Conservation (phyloP, 2,113 vertebrate species). For the Myiopsitta monachus region DNA sequence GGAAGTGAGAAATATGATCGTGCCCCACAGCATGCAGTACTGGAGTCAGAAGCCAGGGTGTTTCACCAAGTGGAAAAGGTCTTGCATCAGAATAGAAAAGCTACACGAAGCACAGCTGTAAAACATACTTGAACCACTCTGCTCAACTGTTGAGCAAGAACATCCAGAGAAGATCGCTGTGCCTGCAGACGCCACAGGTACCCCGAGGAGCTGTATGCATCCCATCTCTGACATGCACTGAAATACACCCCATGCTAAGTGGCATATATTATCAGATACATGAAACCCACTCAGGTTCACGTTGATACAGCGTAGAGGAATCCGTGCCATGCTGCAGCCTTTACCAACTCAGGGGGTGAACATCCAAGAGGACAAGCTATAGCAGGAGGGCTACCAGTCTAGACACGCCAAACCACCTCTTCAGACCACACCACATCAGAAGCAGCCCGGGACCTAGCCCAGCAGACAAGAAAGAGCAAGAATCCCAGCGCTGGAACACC, state of each 20-base stretch:
- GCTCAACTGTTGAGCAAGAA: neutral
- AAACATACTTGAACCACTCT: neutral
- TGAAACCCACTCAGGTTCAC: fast-evolving
- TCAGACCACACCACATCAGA: neutral
- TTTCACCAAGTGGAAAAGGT: neutral
- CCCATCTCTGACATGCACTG: too few relatives aligned
- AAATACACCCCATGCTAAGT: neutral
- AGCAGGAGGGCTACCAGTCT: neutral
- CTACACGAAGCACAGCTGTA: neutral
- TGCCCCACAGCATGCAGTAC: neutral
- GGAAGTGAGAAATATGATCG: neutral
- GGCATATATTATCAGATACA: neutral
- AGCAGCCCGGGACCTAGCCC: neutral
- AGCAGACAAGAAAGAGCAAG: neutral
- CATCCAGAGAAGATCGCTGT: neutral
- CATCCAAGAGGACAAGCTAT: fast-evolving
- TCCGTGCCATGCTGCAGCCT: fast-evolving
- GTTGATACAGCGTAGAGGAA: neutral
- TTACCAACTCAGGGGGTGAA: neutral
- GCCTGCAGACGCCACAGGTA: neutral
- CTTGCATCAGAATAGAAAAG: slow-evolving; percentile 11
- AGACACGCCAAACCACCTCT: neutral
- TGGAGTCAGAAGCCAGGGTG: neutral
- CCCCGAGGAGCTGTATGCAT: fast-evolving
- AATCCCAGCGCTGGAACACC: neutral